Base-by-base conservation (phyloP, 2,797 vertebrate genomes). In the Propithecus perrieri region DNA sequence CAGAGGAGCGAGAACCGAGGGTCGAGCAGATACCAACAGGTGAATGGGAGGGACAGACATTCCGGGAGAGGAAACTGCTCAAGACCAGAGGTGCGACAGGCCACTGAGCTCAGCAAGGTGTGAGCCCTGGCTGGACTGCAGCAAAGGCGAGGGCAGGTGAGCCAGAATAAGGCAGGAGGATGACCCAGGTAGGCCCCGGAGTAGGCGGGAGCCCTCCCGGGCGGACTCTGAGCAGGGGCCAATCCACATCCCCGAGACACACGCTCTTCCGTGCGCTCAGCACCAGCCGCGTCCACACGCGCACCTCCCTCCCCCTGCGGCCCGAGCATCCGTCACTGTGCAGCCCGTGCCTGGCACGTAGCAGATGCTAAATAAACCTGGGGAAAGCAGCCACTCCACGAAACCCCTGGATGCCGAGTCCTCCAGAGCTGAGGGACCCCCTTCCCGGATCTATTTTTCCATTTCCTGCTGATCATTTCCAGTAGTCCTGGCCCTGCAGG, bases 291-390 rank as follows among this genome's bases (percentile, higher is more conserved):
- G 9, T 33, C 85, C 43, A 41, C 33, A 13, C 17, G 2, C 2
- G 1, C 24, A 30, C 46, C 67, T 12, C 30, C 30, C 46, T 50
- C 46, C 13, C 15, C 5, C 67, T 3, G 46, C n/a, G 26, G 20
- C 26, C n/a, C 5, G 20, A 3, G 24, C 18, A 38, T 0, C 30
- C 11, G 5, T 4, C 15, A 0, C 11, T 2, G 72, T 1, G 59
- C 17, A 8, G 2, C 20, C 20, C 26, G 1, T 14, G 22, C 41
- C 53, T 35, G 50, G 72, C 41, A 30, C 4, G 4, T 0, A 26
- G 65, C 0, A 30, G 79, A 35, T 22, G 65, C 76, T 72, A 22
- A 59, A 30, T 15, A 30, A 91, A 9, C 61, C 46, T 7, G 33
- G 57, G 35, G 11, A 13, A 7, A 48, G 33, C 53, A 4, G 4